Base-by-base conservation (phyloP, 1,140 invertebrate genomes). In the Brachionus rotundiformis region DNA sequence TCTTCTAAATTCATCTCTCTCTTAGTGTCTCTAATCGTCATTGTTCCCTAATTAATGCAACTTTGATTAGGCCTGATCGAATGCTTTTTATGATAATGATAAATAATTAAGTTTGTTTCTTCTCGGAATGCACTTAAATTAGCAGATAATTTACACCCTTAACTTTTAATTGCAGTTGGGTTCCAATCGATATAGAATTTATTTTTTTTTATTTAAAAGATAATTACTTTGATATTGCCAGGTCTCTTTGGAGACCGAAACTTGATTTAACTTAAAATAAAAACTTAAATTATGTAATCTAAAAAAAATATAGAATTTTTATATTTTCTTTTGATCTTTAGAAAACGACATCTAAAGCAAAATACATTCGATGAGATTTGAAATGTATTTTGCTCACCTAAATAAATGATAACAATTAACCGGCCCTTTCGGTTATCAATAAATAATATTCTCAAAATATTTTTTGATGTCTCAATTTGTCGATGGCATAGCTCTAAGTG, bases 11-110 rank as follows among this genome's bases (percentile, higher is more conserved):
- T 33, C 27, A 68, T 33, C 29, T 36, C 8, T 19, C 31, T 68
- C 27, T 68, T 36, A 36, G 33, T 68, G 29, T 29, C 33, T 36
- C 33, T 68, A 36, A 68, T 68, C 63, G 63, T 23, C 63, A 36
- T 68, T 29, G 31, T 63, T 63, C 61, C 61, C 61, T n/a, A 68
- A 68, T 68, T 68, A 68, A 68, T 68, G 63, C 63, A 36, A 68
- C 29, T 68, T 33, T 68, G 63, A 68, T 68, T 68, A 68, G 63
- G 29, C 27, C 63, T 68, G 63, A 68, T 68, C 33, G 23, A 63
- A 63, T 63, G 61, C 31, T 68, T 68, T 68, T 68, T 68, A 68
- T 68, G 63, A 68, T 68, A 68, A 68, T 68, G 29, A 68, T 39
- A 68, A 68, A 68, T 68, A 68, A 68, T 68, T 68, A 68, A 68